Percentiles rank a stretch among this genome's conserved stretches.
Evolutionary conservation across 2,113 vertebrate genomes (phyloP).

Genomic region (Pimephales promelas): DNA sequence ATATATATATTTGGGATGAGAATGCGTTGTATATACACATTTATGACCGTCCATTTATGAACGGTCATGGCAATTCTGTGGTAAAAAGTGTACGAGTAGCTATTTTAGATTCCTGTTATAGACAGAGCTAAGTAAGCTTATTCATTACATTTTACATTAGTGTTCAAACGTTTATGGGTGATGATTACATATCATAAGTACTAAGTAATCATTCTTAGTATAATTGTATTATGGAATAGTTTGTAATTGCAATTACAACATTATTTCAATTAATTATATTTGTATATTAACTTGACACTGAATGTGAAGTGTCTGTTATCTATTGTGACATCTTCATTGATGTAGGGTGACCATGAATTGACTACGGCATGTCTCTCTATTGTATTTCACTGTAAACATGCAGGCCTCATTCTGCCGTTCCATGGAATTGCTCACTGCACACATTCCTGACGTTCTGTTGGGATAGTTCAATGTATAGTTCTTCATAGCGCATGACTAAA

Average conservation of each 20-base stretch:
- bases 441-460: conserved; percentile 56
- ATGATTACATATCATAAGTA: not conserved
- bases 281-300: not conserved
- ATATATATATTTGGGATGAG: no score
- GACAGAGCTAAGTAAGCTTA: not conserved
- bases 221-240: not conserved
- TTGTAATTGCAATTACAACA: not conserved
- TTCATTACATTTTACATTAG: not conserved
- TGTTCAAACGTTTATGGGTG: not conserved
- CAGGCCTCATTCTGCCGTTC: conserved; percentile 51
- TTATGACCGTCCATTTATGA: no score
- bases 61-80: not conserved
- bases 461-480: conserved; percentile 51
- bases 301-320: not conserved
- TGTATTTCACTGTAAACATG: conserved; percentile 30
- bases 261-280: not conserved
- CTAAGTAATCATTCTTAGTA: not conserved
- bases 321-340: conserved; percentile 12
- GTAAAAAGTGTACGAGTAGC: not conserved
- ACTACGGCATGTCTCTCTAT: conserved; percentile 44
- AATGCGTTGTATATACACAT: no score
- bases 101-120: not conserved
- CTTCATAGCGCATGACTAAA: not conserved
- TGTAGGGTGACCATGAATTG: conserved; percentile 7
- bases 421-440: conserved; percentile 56